Percentiles rank a stretch among this genome's conserved stretches.
Conservation (phyloP, 2,797 vertebrate genomes). For the Sebastes trivittatus region DNA sequence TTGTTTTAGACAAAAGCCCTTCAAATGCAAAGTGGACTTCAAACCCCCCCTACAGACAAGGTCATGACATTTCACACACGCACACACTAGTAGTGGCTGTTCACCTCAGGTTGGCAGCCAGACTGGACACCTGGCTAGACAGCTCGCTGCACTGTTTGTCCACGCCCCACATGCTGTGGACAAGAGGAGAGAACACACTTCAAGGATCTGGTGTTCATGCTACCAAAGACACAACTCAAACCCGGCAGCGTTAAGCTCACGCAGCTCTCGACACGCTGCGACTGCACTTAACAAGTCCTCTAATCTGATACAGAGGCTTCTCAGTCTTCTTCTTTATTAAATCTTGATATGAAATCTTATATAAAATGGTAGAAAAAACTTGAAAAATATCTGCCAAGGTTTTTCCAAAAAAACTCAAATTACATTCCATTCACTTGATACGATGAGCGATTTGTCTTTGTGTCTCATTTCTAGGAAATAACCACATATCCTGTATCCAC, state of each 20-base stretch:
- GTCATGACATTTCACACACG: conserved; percentile 71
- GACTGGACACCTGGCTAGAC: conserved; percentile 86
- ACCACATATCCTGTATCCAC: too few species aligned
- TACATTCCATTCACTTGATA: not conserved
- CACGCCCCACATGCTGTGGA: conserved; percentile 88
- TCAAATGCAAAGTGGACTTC: conserved; percentile 7
- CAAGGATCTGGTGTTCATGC: conserved; percentile 66
- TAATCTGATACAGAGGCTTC: not conserved
- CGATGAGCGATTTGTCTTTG: not conserved
- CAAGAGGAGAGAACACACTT: conserved; percentile 82
- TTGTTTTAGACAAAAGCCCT: not conserved
- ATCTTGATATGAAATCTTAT: not conserved
- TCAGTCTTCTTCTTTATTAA: not conserved
- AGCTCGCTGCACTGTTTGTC: conserved; percentile 88
- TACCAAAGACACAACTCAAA: conserved; percentile 29
- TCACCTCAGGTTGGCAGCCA: conserved; percentile 88
- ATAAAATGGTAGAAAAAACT: not conserved
- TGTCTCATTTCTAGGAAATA: not conserved
- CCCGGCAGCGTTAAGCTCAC: not conserved
- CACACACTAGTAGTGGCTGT: conserved; percentile 72
- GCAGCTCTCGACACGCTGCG: not conserved
- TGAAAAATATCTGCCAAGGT: not conserved
- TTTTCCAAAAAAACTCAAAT: not conserved
- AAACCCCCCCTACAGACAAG: conserved; percentile 52
- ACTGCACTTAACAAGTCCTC: not conserved